A percentile compares a stretch with the other conserved stretches of the same genome.
phyloP scores from a whole-genome alignment of 2,888 invertebrate genomes.

The Chrysolina haemoptera region DNA sequence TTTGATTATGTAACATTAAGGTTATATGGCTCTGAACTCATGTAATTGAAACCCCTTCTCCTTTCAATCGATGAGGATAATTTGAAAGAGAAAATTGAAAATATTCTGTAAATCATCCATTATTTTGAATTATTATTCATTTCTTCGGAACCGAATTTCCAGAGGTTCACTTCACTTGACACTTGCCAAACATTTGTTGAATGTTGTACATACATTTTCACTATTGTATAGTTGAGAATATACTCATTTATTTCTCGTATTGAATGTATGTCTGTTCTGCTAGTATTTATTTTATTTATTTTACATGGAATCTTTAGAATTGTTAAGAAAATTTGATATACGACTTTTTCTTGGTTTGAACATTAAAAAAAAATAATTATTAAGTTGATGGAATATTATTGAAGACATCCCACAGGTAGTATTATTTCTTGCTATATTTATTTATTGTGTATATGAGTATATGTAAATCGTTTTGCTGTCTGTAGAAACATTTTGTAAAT shows the following conservation, averaged over 20 bases:
- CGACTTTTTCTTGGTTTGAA: constrained; percentile 2
- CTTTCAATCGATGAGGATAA: no score
- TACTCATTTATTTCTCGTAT: constrained; percentile 32
- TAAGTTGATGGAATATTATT: constrained; percentile 13
- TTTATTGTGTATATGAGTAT: constrained; percentile 54
- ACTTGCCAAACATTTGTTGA: constrained; percentile 36
- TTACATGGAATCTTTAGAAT: not conserved
- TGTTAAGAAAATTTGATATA: not conserved
- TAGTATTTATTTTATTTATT: constrained; percentile 21
- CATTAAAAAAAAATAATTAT: constrained; percentile 24
- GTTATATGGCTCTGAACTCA: no score
- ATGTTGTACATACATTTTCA: constrained; percentile 34
- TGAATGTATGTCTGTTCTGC: constrained; percentile 23
- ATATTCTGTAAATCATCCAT: not conserved
- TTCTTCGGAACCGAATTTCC: not conserved
- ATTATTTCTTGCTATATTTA: constrained; percentile 43
- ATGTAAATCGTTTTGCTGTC: constrained; percentile 56
- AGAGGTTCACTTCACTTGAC: not conserved
- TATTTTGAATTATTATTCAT: not conserved
- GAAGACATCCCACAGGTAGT: constrained; percentile 42
- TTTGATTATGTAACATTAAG: no score
- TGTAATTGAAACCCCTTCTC: no score
- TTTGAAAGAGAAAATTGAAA: not conserved
- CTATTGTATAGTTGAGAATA: constrained; percentile 29
- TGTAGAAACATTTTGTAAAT: constrained; percentile 52